Base-by-base conservation (phyloP, 2,888 invertebrate species). In the Stenotaenia linearis region DNA sequence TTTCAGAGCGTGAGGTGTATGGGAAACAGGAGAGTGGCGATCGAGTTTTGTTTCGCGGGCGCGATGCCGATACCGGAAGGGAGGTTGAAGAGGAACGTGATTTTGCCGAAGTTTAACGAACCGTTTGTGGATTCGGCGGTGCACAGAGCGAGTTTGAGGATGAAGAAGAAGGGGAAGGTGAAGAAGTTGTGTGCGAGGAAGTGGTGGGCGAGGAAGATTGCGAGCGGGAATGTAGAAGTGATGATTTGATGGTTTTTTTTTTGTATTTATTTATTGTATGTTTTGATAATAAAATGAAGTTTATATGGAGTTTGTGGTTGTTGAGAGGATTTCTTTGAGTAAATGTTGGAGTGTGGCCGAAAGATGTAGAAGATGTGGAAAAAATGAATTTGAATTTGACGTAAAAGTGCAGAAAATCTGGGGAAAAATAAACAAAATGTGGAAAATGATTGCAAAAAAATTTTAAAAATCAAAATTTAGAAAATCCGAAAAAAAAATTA, bases 11-110 rank as follows among this genome's bases (percentile, higher is more conserved):
- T n/a, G n/a, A 6, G 7, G 18, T 28, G 25, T 61, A n/a, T 80
- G 21, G 79, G 78, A 28, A 37, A 18, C 12, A 75, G 77, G 7
- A 28, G 28, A 18, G 21, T 50, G 18, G 25, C 21, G 30, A 80
- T 81, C 9, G 81, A 81, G 25, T 80, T 81, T 69, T 79, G 77
- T 75, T 81, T 81, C 78, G 81, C 82, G 21, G 81, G 81, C 2
- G 79, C 80, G 18, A 81, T 50, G 37, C 81, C 81, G 18, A 77
- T 80, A 21, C 75, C 79, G 7, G 37, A 75, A n/a, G 28, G 79
- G 28, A 18, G 74, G n/a, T 50, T 81, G 28, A 81, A 80, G 37
- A 75, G 80, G n/a, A 78, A 79, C 21, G 30, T 75, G 18, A 75
- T 75, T 35, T 18, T 79, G 10, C 75, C 79, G 9, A n/a, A n/a